phyloP scores from a whole-genome alignment of 2,888 invertebrate species.

The Ditula angustiorana region DNA sequence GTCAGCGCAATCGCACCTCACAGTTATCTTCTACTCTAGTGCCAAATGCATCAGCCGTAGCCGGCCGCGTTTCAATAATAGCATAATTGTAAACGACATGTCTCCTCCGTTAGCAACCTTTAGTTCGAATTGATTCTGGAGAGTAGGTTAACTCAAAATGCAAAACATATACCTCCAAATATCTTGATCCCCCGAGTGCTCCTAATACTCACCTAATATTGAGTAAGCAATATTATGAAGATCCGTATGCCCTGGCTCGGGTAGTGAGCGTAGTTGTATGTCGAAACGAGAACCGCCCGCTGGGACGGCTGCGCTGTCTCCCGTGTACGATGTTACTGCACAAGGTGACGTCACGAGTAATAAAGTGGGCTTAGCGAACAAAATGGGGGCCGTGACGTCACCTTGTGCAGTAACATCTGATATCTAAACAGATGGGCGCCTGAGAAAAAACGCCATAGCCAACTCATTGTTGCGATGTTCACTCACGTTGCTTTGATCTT shows the following conservation, averaged over 20 bases:
- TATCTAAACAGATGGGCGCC: constrained; percentile 21
- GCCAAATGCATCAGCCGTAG: constrained; percentile 13
- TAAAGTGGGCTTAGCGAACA: no score
- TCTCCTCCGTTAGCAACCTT: no score
- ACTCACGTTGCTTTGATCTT: not conserved
- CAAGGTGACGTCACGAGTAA: not conserved
- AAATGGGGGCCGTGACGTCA: constrained; percentile 23
- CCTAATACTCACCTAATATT: no score
- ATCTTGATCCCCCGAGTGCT: no score
- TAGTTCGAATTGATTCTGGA: no score
- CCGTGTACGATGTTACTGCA: not conserved
- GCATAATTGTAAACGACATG: no score
- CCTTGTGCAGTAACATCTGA: constrained; percentile 22
- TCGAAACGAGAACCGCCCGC: not conserved
- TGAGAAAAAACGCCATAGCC: not conserved
- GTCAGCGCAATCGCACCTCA: not conserved
- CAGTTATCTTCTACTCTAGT: constrained; percentile 7
- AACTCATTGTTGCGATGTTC: constrained; percentile 20
- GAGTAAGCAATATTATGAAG: no score
- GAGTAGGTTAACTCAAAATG: no score
- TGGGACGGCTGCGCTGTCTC: not conserved
- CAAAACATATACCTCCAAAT: no score
- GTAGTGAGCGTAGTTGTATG: not conserved
- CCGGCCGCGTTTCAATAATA: no score
- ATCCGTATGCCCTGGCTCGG: no score